Conservation (phyloP, 2,113 vertebrate species). For the Sylvia atricapilla region DNA sequence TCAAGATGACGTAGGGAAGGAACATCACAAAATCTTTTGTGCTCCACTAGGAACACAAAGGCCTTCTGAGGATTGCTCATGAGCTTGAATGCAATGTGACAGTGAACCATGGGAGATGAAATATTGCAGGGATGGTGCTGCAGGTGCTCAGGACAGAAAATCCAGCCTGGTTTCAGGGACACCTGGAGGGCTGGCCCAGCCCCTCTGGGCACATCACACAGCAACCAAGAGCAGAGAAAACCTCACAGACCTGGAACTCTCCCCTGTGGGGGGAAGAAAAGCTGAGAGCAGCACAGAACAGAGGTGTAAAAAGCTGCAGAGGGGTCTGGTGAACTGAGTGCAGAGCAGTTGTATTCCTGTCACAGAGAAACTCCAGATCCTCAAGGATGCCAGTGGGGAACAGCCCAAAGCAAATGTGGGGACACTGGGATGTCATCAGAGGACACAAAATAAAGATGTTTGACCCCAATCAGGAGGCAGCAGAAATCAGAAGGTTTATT, state of each 20-base stretch:
- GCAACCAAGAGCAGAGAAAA: not conserved
- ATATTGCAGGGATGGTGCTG: not conserved
- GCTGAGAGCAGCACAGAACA: not conserved
- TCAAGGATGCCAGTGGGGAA: not conserved
- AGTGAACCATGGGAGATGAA: not conserved
- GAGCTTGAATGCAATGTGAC: not conserved
- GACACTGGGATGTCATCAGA: too few relatives aligned
- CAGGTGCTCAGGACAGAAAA: not conserved
- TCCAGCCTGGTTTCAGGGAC: not conserved
- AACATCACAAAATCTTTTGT: too few relatives aligned
- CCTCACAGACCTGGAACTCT: not conserved
- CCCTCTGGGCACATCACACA: too few relatives aligned
- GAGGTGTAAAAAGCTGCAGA: too few relatives aligned
- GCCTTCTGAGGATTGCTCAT: not conserved
- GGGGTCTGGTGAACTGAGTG: not conserved
- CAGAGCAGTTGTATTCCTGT: not conserved
- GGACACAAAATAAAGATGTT: too few relatives aligned
- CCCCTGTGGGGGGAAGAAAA: not conserved
- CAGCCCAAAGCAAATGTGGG: not conserved
- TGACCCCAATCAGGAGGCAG: too few relatives aligned
- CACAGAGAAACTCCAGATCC: too few relatives aligned
- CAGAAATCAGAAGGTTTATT: too few relatives aligned
- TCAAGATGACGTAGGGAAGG: not conserved
- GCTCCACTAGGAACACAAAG: not conserved
- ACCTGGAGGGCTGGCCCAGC: too few relatives aligned